Conservation (phyloP, 2,113 vertebrate genomes). For the Etheostoma spectabile region DNA sequence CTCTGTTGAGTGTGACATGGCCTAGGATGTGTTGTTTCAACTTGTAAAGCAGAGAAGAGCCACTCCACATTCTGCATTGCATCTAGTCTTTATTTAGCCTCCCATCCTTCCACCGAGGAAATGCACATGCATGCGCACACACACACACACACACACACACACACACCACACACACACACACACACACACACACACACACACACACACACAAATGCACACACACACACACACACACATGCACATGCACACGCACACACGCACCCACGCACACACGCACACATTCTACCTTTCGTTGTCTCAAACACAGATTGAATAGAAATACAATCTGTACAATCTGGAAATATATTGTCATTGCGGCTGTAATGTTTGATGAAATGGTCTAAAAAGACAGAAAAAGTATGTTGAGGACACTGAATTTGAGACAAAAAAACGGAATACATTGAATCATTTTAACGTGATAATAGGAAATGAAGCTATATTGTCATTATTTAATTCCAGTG, state of each 20-base stretch:
- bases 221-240: neutral
- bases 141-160: neutral
- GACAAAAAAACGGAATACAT: neutral
- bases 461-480: neutral
- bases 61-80: neutral
- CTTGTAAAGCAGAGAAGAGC: conserved; percentile 5
- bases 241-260: neutral
- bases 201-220: neutral
- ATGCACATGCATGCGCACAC: neutral
- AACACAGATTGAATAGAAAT: neutral
- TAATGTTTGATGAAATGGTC: neutral
- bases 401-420: neutral
- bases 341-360: neutral
- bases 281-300: neutral
- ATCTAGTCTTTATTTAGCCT: conserved; percentile 26
- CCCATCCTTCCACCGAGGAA: neutral
- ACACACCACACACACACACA: neutral
- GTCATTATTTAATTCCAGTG: neutral
- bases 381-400: neutral
- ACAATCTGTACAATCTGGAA: no score
- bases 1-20: neutral
- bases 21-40: conserved; percentile 5
- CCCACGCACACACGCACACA: neutral
- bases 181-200: neutral
- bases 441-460: neutral